Conservation (phyloP, 2,888 invertebrate genomes). For the Rotaria socialis region DNA sequence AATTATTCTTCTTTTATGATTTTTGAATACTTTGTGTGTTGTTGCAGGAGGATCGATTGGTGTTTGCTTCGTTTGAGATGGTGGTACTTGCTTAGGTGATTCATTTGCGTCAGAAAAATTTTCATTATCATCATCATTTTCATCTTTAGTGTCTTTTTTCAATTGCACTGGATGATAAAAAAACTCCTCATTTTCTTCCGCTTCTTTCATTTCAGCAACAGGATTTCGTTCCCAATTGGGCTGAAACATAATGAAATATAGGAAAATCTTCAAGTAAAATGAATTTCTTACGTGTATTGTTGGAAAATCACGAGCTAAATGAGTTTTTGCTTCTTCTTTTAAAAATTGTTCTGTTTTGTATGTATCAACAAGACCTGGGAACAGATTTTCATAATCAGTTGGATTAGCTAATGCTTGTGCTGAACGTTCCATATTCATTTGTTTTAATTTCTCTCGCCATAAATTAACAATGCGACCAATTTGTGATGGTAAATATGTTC, state of each 20-base stretch:
- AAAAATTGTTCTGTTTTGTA: slow-evolving; percentile 46
- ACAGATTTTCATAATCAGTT: slow-evolving; percentile 87
- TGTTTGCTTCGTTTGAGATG: background rate
- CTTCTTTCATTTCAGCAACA: slow-evolving; percentile 69
- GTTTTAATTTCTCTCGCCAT: slow-evolving; percentile 78
- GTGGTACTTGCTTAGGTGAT: background rate
- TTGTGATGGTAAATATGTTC: slow-evolving; percentile 89
- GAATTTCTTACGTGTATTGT: slow-evolving; percentile 49
- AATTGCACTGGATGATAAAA: slow-evolving; percentile 53
- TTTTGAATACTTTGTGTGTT: background rate
- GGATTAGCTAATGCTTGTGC: slow-evolving; percentile 93
- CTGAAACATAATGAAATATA: slow-evolving; percentile 52
- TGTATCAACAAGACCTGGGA: slow-evolving; percentile 70
- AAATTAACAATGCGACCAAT: slow-evolving; percentile 73
- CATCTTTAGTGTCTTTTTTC: background rate
- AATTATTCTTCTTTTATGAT: no score
- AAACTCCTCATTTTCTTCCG: slow-evolving; percentile 64
- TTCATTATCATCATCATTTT: background rate
- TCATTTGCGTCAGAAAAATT: background rate
- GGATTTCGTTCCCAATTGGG: slow-evolving; percentile 66
- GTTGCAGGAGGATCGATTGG: background rate
- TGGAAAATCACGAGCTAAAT: slow-evolving; percentile 66
- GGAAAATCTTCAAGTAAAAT: no score
- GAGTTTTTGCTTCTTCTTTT: slow-evolving; percentile 54
- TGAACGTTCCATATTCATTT: slow-evolving; percentile 75